These are phyloP conservation scores for Eudasyphora cyanicolor DNA, from an alignment of 2,888 invertebrate genomes.

Conservation along the genomic window DNA sequence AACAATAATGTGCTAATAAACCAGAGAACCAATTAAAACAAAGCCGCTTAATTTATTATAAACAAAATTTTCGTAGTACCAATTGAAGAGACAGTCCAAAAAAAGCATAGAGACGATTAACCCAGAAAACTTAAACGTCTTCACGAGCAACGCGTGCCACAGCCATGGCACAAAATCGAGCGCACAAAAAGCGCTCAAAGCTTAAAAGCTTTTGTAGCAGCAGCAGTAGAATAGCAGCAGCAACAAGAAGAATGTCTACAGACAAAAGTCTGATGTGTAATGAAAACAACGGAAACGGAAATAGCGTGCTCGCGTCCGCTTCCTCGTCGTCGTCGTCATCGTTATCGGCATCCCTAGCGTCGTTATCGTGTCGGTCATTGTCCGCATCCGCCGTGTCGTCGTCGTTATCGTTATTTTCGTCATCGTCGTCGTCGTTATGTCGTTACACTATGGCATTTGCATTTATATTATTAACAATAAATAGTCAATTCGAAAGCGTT, in stretches of 20 bases:
- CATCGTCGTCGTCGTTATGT: slow-evolving; percentile 34
- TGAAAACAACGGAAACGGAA: slow-evolving; percentile 48
- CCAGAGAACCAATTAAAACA: not conserved
- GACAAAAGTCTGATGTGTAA: slow-evolving; percentile 31
- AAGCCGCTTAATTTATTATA: slow-evolving; percentile 24
- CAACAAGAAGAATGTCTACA: slow-evolving; percentile 24
- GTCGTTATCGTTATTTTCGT: slow-evolving; percentile 31
- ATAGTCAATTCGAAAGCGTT: slow-evolving; percentile 64
- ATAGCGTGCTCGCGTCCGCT: slow-evolving; percentile 33
- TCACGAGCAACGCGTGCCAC: slow-evolving; percentile 71
- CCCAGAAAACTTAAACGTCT: not conserved
- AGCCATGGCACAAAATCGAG: slow-evolving; percentile 74
- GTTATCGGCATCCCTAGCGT: not conserved
- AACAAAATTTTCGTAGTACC: not conserved
- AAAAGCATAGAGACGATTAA: not conserved
- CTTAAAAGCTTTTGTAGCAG: slow-evolving; percentile 52
- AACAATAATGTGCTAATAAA: slow-evolving; percentile 47
- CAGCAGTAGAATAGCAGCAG: no score
- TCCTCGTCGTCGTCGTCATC: not conserved
- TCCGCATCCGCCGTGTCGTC: slow-evolving; percentile 22
- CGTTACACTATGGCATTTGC: slow-evolving; percentile 51
- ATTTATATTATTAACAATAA: slow-evolving; percentile 61
- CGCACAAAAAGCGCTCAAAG: slow-evolving; percentile 65
- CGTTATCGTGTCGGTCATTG: slow-evolving; percentile 31
- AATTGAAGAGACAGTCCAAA: not conserved